These are phyloP conservation scores for Epicauta chinensis DNA, from an alignment of 1,140 invertebrate genomes.

Conservation along the genomic window DNA sequence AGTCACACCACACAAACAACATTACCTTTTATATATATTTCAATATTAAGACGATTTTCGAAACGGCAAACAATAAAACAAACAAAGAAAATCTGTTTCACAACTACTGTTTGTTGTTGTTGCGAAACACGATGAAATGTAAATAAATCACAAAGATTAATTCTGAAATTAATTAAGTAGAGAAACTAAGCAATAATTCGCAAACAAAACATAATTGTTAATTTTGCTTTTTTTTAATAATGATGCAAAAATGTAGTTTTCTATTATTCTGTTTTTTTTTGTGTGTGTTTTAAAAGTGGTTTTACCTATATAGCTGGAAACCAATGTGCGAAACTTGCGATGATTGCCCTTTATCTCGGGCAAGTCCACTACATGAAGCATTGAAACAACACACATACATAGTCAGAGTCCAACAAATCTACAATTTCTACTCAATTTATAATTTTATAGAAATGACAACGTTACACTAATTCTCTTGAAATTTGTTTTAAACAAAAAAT, in stretches of 20 bases:
- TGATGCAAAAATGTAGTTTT: too few relatives aligned
- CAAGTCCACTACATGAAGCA: slow-evolving; percentile 75
- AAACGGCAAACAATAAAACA: too few relatives aligned
- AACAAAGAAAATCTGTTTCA: too few relatives aligned
- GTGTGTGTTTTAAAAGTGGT: neutral
- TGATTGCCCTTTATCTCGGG: slow-evolving; percentile 95
- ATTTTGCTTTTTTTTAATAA: neutral
- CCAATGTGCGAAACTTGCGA: slow-evolving; percentile 95
- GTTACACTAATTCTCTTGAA: too few relatives aligned
- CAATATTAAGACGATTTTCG: too few relatives aligned
- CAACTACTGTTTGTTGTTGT: too few relatives aligned
- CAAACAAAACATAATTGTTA: slow-evolving; percentile 2
- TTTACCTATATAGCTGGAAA: slow-evolving; percentile 95
- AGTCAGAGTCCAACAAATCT: slow-evolving; percentile 32
- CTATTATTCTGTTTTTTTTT: slow-evolving; percentile 3
- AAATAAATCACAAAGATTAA: too few relatives aligned
- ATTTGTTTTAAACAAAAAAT: too few relatives aligned
- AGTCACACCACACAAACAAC: too few relatives aligned
- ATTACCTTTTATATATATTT: too few relatives aligned
- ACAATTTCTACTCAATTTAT: slow-evolving; percentile 10
- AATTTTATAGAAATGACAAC: slow-evolving; percentile 8
- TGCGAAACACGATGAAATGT: too few relatives aligned
- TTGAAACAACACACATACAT: slow-evolving; percentile 40
- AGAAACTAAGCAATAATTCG: neutral
- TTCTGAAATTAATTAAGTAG: too few relatives aligned